Conservation (phyloP, 2,113 vertebrate species). For the Tinamus guttatus region DNA sequence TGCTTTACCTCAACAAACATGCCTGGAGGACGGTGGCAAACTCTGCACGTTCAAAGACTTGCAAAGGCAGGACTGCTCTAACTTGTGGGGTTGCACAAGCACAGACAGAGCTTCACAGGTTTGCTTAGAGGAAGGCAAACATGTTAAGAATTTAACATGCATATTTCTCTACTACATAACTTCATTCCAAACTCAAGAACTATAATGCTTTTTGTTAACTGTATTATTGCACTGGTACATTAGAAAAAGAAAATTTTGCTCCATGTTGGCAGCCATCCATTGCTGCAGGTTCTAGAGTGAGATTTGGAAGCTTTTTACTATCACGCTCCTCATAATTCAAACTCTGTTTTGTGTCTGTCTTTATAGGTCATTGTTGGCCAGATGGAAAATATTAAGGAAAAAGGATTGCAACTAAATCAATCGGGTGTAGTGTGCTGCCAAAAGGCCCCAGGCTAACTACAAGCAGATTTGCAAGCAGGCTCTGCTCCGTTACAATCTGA, state of each 20-base stretch:
- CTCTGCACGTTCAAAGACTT: too few species aligned
- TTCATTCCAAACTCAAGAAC: background rate
- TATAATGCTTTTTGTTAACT: background rate
- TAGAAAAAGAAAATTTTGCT: background rate
- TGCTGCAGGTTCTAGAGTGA: constrained; percentile 72
- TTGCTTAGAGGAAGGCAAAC: background rate
- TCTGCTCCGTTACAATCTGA: constrained; percentile 66
- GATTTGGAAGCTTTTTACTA: constrained; percentile 76
- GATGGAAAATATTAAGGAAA: constrained; percentile 91
- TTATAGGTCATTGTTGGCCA: constrained; percentile 88
- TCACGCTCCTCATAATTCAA: constrained; percentile 80
- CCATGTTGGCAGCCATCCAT: background rate
- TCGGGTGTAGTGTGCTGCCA: constrained; percentile 73
- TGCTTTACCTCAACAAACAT: too few species aligned
- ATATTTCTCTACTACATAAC: background rate
- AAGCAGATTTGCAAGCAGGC: constrained; percentile 81
- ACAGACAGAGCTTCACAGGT: background rate
- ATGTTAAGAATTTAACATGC: accelerated
- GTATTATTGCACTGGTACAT: background rate
- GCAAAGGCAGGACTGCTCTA: background rate
- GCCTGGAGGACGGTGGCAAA: background rate
- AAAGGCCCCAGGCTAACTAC: constrained; percentile 80
- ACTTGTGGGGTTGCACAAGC: accelerated
- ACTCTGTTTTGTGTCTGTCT: constrained; percentile 82
- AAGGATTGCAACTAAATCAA: constrained; percentile 85